Conservation (phyloP, 2,113 vertebrate genomes). For the Pseudorectes ferrugineus region DNA sequence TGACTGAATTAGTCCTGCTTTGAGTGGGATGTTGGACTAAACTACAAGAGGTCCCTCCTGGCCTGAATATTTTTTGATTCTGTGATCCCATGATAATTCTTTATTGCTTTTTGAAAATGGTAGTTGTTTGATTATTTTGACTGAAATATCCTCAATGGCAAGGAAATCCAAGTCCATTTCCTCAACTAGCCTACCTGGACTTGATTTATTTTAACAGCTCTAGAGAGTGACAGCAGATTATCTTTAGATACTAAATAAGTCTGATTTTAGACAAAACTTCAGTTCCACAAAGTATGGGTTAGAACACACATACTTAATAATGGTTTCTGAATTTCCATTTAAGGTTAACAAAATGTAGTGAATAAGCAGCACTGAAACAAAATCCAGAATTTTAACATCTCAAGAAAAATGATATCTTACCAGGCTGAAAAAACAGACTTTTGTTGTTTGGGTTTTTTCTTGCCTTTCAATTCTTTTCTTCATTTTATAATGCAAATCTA, state of each 20-base stretch:
- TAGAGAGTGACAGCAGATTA: neutral
- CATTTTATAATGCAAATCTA: neutral
- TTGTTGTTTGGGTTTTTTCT: accelerated
- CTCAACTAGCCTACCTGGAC: neutral
- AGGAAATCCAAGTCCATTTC: neutral
- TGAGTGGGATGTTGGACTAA: neutral
- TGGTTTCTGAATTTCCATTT: neutral
- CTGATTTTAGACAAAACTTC: neutral
- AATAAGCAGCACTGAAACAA: neutral
- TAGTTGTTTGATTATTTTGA: neutral
- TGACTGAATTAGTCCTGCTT: neutral
- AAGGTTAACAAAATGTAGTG: neutral
- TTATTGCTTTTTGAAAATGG: neutral
- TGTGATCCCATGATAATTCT: neutral
- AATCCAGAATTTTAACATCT: neutral
- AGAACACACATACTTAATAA: neutral
- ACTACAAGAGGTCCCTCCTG: neutral
- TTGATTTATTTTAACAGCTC: neutral
- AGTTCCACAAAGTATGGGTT: neutral
- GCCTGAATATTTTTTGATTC: neutral
- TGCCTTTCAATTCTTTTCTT: neutral
- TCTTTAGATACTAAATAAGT: neutral
- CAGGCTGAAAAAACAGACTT: neutral
- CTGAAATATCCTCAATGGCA: neutral
- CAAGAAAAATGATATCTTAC: neutral